phyloP scores from a whole-genome alignment of 2,888 invertebrate genomes.

The Hypsopygia costalis region DNA sequence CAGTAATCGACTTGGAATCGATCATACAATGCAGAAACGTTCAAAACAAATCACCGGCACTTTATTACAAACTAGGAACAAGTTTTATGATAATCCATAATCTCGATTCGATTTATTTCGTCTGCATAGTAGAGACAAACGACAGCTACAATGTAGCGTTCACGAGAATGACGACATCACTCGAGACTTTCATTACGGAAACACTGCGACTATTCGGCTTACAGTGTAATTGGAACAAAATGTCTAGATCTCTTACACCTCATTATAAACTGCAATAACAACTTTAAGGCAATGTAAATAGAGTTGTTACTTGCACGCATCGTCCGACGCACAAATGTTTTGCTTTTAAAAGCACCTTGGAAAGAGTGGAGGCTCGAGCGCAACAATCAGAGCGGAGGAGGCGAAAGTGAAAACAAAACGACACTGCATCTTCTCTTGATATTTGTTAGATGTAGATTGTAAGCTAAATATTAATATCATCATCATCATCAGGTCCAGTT shows the following conservation, averaged over 20 bases:
- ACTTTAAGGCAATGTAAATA: constrained; percentile 22
- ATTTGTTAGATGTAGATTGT: too few species aligned
- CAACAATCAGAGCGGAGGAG: constrained; percentile 49
- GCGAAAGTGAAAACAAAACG: constrained; percentile 42
- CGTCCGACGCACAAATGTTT: constrained; percentile 35
- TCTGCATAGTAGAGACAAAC: not conserved
- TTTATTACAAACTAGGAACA: not conserved
- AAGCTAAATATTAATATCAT: too few species aligned
- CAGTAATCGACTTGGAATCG: not conserved
- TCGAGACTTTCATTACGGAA: constrained; percentile 45
- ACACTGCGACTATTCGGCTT: constrained; percentile 27
- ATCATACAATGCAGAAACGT: too few species aligned
- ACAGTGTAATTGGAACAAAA: constrained; percentile 39
- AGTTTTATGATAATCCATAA: not conserved
- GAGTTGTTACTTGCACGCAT: constrained; percentile 24
- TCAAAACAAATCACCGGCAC: too few species aligned
- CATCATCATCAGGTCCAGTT: too few species aligned
- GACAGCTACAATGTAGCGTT: constrained; percentile 23
- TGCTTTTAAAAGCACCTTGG: constrained; percentile 53
- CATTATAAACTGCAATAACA: constrained; percentile 15
- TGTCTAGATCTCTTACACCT: constrained; percentile 15
- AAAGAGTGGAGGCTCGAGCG: constrained; percentile 39
- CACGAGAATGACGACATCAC: constrained; percentile 18
- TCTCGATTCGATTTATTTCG: not conserved
- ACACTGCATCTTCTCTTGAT: too few species aligned